Evolutionary conservation across 2,113 vertebrate species (phyloP).

Genomic region (Erinaceus europaeus): DNA sequence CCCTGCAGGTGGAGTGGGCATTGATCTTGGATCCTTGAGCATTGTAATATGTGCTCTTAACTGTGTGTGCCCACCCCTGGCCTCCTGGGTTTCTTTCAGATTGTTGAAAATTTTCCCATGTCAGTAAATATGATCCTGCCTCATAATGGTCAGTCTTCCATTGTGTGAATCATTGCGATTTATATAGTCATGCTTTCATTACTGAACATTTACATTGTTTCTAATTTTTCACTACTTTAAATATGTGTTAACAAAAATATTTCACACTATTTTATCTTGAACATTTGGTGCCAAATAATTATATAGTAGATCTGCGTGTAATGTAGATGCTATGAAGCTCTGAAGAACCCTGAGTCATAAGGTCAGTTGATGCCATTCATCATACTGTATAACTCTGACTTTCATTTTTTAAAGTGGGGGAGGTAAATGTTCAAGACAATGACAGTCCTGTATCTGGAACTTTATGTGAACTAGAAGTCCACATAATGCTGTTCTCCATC

Average conservation of each 20-base stretch:
- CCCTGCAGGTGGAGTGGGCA: too few species aligned
- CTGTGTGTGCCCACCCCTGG: too few species aligned
- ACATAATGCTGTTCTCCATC: accelerated
- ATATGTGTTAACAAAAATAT: neutral
- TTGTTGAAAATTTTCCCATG: neutral
- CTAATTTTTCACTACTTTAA: slow-evolving; percentile 10
- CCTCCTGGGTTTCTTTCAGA: too few species aligned
- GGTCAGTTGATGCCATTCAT: neutral
- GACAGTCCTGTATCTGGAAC: neutral
- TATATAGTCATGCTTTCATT: neutral
- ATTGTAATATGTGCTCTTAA: too few species aligned
- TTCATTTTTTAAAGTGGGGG: neutral
- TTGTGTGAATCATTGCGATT: neutral
- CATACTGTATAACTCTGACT: neutral
- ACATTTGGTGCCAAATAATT: slow-evolving; percentile 29
- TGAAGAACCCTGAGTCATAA: neutral
- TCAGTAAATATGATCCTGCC: neutral
- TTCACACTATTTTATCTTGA: neutral
- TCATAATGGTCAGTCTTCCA: neutral
- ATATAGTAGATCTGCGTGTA: neutral
- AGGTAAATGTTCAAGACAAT: neutral
- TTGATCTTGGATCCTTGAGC: too few species aligned
- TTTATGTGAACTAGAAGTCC: neutral
- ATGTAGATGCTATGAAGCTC: neutral
- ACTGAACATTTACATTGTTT: neutral